Evolutionary conservation across 1,140 invertebrate species (phyloP), one percentile per base, ranked within the genome.

Genomic region (Drosophila yakuba): DNA sequence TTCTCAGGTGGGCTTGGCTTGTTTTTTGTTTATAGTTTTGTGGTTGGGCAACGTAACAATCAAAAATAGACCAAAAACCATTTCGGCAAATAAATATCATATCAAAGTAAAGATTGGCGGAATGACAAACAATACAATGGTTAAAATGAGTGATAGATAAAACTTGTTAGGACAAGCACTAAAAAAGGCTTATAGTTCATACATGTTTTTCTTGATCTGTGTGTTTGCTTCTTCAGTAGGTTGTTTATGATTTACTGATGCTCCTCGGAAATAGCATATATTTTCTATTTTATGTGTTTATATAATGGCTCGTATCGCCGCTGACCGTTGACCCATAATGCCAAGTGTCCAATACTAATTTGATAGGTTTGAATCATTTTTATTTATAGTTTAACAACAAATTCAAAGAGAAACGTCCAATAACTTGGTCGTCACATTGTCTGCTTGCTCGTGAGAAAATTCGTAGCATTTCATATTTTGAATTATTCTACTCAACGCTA

Each of bases 401-500:
- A 39, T 23, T 58, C 52, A 80, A 80, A 85, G 62, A 75, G 44
- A 48, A 68, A 25, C 64, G 67, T 71, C 50, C 59, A 59, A 67
- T 55, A 74, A 74, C 54, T 52, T 61, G 76, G 84, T 78, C 84
- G 84, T 78, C 84, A 71, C 64, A 68, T 68, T 88, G 84, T 88
- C 84, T 88, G 77, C 76, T 66, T 14, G 41, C 39, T 62, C 50
- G 60, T 51, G 51, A 17, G 44, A 62, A 60, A 74, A 69, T 61
- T 77, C 45, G 52, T 66, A 73, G 80, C 64, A 73, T 43, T 74
- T 85, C 68, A 78, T 45, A 71, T 71, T 71, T 71, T 28, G 52
- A 69, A 71, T 57, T 71, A 71, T 71, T 58, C 64, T 41, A 71
- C 51, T 50, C 67, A 71, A 62, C 78, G 50, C 66, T 86, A 89